Conservation (phyloP, 37 sponge, comb jelly and placozoan genomes). For the Agelas oroides region DNA sequence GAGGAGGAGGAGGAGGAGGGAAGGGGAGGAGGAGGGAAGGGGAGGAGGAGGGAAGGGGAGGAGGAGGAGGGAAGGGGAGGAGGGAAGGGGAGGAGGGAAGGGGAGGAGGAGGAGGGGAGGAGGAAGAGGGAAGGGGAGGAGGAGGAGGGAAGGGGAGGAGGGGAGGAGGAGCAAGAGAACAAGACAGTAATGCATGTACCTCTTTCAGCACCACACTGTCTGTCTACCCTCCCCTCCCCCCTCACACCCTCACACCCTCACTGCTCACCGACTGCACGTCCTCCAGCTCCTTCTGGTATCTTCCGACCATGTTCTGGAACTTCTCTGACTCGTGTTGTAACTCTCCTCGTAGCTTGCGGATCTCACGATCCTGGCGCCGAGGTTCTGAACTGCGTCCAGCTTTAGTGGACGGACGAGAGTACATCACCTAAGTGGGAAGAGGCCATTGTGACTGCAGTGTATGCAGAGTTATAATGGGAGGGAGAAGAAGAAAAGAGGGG, state of each 20-base stretch:
- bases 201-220: too few species aligned
- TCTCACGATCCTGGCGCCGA: constrained; percentile 69
- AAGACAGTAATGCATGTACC: too few species aligned
- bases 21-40: too few species aligned
- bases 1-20: too few species aligned
- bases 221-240: too few species aligned
- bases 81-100: not conserved
- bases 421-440: constrained; percentile 23
- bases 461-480: too few species aligned
- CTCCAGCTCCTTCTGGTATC: constrained; percentile 69
- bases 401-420: constrained; percentile 13
- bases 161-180: too few species aligned
- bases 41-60: too few species aligned
- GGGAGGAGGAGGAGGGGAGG: not conserved
- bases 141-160: not conserved
- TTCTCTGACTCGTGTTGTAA: constrained; percentile 62
- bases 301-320: constrained; percentile 48
- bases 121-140: not conserved
- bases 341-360: constrained; percentile 65
- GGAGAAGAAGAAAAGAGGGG: too few species aligned
- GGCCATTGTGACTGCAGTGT: too few species aligned
- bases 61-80: not conserved
- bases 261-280: constrained; percentile 64
- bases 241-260: too few species aligned
- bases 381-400: constrained; percentile 17